Base-by-base conservation (phyloP, 37 sponge, comb jelly and placozoan genomes). In the Chondrilla cf. caribensis region DNA sequence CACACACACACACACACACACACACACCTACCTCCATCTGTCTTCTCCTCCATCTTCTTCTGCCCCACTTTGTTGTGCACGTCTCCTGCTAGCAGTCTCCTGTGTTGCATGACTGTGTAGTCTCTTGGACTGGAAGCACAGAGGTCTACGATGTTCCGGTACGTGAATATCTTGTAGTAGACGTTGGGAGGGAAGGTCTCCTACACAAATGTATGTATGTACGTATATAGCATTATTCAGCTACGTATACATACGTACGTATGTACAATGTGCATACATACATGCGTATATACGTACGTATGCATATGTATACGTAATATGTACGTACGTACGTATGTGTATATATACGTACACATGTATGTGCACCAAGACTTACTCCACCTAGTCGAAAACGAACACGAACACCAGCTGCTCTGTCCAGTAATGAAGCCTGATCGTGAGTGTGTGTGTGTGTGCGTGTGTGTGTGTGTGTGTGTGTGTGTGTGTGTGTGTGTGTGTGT, bases 151-250 rank as follows among this genome's bases (percentile, higher is more conserved):
- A 97, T 80, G n/a, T 84, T 78, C 0, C 85, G 90, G 58, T 90
- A 80, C 2, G 93, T 94, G 84, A 72, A 94, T 17, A 97, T 90
- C 89, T 94, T 94, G 87, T 97, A 97, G 84, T 97, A 97, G 75
- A 97, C 87, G 37, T 79, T 87, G 22, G 97, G 97, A 36, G 97
- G 97, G 67, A 97, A 97, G 2, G 35, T 84, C 19, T 70, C 81
- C 97, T 94, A 62, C 64, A 47, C 51, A 47, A 47, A n/a, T 62
- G 15, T n/a, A 62, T 19, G 64, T 62, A 62, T 29, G 29, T 29
- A 62, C 29, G 64, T 62, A 62, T 7, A 62, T 62, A 6, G 6
- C n/a, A n/a, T n/a, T n/a, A n/a, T 62, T 19, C 64, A 62, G 25
- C 64, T 19, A 9, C 8, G 8, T 7, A 62, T 19, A 62, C 64